Percentiles rank a stretch among this genome's conserved stretches.
These are phyloP conservation scores for Todiramphus chloris DNA, from an alignment of 2,113 vertebrate species.

Conservation along the genomic window DNA sequence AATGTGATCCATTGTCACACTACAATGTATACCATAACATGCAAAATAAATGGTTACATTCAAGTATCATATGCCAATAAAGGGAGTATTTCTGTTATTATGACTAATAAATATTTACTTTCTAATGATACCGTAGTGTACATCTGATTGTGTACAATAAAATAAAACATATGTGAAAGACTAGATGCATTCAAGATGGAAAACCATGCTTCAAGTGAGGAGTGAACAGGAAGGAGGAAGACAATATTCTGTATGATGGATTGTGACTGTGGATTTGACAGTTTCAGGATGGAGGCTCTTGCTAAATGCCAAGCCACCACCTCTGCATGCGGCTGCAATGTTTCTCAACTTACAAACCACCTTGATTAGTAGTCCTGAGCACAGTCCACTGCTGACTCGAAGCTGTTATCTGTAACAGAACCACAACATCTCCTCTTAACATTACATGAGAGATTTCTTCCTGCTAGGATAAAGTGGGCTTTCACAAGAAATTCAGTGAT, in stretches of 20 bases:
- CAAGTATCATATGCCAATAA: neutral
- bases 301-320: slow-evolving; percentile 24
- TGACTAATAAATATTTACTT: slow-evolving; percentile 28
- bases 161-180: neutral
- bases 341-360: slow-evolving; percentile 37
- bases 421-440: neutral
- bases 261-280: slow-evolving; percentile 24
- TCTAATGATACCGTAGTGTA: neutral
- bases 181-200: neutral
- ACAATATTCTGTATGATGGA: slow-evolving; percentile 25
- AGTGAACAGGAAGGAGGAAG: slow-evolving; percentile 29
- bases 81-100: neutral
- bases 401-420: neutral
- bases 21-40: neutral
- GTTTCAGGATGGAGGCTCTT: slow-evolving; percentile 20
- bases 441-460: neutral
- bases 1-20: neutral
- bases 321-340: neutral
- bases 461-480: neutral
- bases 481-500: neutral
- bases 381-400: neutral
- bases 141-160: neutral
- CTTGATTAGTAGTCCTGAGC: neutral
- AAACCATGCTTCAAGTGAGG: neutral
- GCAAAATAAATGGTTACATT: slow-evolving; percentile 11